Conservation (phyloP, 2,113 vertebrate species). For the Saimiri boliviensis region DNA sequence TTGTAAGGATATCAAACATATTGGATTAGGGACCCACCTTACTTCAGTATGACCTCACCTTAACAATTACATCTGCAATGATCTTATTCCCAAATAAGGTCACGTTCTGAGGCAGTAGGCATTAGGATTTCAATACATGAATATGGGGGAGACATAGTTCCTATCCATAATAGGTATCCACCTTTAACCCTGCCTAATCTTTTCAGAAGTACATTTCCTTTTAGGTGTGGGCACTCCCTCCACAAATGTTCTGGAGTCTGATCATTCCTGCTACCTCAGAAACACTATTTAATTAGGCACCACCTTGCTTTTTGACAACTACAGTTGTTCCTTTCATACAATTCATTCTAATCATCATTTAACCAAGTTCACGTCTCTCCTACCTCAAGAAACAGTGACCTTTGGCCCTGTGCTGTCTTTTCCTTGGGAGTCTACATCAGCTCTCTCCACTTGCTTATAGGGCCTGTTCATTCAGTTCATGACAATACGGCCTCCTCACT, state of each 20-base stretch:
- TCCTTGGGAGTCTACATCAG: rapidly evolving
- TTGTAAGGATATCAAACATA: neutral
- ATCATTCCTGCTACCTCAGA: neutral
- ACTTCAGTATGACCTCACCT: neutral
- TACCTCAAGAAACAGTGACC: neutral
- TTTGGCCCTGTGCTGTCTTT: neutral
- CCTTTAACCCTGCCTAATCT: neutral
- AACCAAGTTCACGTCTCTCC: neutral
- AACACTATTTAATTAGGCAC: neutral
- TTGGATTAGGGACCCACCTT: neutral
- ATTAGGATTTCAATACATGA: neutral
- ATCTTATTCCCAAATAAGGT: neutral
- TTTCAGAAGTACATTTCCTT: neutral
- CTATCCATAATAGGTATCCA: neutral
- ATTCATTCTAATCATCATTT: neutral
- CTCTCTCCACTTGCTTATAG: neutral
- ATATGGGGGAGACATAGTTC: neutral
- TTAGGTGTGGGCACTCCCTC: neutral
- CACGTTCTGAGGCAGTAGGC: neutral
- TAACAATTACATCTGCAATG: neutral
- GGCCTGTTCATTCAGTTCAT: rapidly evolving
- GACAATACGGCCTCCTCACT: neutral
- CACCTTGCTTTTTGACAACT: neutral
- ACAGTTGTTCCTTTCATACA: neutral
- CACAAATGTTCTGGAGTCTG: no score